A percentile compares a stretch with the other conserved stretches of the same genome.
Evolutionary conservation across 1,140 invertebrate species (phyloP).

Genomic region (Drosophila elegans): DNA sequence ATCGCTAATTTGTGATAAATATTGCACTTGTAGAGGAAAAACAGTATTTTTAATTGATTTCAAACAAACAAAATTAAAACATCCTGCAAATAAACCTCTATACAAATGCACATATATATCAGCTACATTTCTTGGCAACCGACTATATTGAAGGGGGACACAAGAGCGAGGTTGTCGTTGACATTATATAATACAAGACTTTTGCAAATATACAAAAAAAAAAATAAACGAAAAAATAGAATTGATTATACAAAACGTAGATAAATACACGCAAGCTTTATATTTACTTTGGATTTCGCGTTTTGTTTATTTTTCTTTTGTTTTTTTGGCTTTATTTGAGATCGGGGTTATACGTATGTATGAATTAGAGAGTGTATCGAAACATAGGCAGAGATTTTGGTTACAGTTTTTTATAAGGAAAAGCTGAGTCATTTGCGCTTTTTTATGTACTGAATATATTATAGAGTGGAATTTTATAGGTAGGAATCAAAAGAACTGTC

Average conservation of each 20-base stretch:
- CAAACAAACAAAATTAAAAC: constrained; percentile 8
- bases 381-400: background rate
- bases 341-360: too few species aligned
- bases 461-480: too few species aligned
- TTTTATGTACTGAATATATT: too few species aligned
- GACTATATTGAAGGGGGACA: constrained; percentile 36
- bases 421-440: background rate
- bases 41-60: background rate
- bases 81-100: constrained; percentile 5
- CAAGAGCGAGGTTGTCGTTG: constrained; percentile 24
- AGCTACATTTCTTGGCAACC: constrained; percentile 51
- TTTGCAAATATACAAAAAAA: constrained; percentile 27
- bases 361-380: too few species aligned
- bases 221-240: constrained; percentile 31
- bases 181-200: constrained; percentile 66
- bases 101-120: constrained; percentile 11
- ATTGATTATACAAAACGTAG: constrained; percentile 38
- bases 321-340: background rate
- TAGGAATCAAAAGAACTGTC: too few species aligned
- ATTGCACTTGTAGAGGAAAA: background rate
- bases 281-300: constrained; percentile 14
- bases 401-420: background rate
- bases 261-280: constrained; percentile 44
- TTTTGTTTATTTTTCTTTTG: constrained; percentile 32
- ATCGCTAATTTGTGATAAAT: constrained; percentile 5